These are phyloP conservation scores for Cosmia pyralina DNA, from an alignment of 2,888 invertebrate genomes.

Conservation along the genomic window DNA sequence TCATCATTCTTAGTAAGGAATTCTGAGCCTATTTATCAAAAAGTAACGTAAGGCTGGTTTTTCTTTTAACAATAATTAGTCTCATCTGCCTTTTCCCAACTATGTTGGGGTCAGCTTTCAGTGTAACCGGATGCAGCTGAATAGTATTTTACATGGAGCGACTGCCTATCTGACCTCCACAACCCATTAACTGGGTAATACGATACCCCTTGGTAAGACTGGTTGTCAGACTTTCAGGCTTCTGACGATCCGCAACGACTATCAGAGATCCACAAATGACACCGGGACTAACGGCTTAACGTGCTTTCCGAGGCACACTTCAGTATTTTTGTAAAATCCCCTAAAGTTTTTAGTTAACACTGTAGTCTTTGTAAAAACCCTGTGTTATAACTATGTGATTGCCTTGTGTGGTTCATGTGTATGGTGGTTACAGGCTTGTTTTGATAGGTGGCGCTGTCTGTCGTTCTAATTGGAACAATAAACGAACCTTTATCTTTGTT, in stretches of 20 bases:
- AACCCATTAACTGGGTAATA: too few relatives aligned
- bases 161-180: too few relatives aligned
- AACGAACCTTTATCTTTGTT: background rate
- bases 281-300: too few relatives aligned
- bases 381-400: background rate
- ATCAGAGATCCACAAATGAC: too few relatives aligned
- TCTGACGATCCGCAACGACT: too few relatives aligned
- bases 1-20: background rate
- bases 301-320: too few relatives aligned
- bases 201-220: too few relatives aligned
- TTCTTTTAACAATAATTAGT: background rate
- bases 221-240: too few relatives aligned
- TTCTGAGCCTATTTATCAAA: background rate
- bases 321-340: background rate
- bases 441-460: conserved; percentile 27
- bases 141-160: too few relatives aligned
- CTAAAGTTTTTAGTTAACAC: background rate
- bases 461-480: background rate
- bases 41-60: background rate
- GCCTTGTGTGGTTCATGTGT: background rate
- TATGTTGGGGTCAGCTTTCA: too few relatives aligned
- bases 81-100: too few relatives aligned
- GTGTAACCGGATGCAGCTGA: too few relatives aligned
- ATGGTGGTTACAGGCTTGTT: background rate
- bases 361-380: background rate